Percentiles rank a stretch among this genome's conserved stretches.
These are phyloP conservation scores for Poeciliopsis infans DNA, from an alignment of 2,797 vertebrate genomes.

Conservation along the genomic window DNA sequence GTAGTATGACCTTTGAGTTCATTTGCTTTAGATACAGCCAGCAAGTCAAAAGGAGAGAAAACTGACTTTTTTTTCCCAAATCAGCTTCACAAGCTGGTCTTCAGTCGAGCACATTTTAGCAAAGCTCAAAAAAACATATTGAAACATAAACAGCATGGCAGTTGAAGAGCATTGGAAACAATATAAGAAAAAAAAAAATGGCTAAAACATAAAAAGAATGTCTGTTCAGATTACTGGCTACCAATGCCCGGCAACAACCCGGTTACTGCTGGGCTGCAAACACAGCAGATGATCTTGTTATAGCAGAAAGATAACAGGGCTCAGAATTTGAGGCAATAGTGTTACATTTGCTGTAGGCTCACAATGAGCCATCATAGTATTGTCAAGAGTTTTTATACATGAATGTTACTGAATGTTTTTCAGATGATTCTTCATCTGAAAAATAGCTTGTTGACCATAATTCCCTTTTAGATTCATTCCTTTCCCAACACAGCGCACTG, in stretches of 20 bases:
- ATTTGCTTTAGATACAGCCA: constrained; percentile 40
- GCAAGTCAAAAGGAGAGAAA: constrained; percentile 19
- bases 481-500: constrained; percentile 45
- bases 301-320: constrained; percentile 17
- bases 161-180: constrained; percentile 29
- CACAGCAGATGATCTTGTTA: constrained; percentile 44
- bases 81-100: constrained; percentile 49
- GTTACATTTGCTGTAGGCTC: constrained; percentile 16
- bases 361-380: constrained; percentile 32
- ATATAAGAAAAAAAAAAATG: constrained; percentile 6
- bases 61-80: constrained; percentile 44
- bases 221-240: constrained; percentile 34
- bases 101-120: constrained; percentile 32
- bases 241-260: neutral
- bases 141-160: constrained; percentile 25
- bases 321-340: constrained; percentile 15
- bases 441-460: constrained; percentile 33
- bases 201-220: constrained; percentile 25
- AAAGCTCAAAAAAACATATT: constrained; percentile 30
- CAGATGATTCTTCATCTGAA: constrained; percentile 23
- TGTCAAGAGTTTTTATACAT: constrained; percentile 49
- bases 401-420: constrained; percentile 13
- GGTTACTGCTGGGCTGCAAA: constrained; percentile 16
- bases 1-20: constrained; percentile 23
- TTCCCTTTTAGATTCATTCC: constrained; percentile 44